Evolutionary conservation across 2,888 invertebrate genomes (phyloP).

Genomic region (Pharmacophagus antenor): DNA sequence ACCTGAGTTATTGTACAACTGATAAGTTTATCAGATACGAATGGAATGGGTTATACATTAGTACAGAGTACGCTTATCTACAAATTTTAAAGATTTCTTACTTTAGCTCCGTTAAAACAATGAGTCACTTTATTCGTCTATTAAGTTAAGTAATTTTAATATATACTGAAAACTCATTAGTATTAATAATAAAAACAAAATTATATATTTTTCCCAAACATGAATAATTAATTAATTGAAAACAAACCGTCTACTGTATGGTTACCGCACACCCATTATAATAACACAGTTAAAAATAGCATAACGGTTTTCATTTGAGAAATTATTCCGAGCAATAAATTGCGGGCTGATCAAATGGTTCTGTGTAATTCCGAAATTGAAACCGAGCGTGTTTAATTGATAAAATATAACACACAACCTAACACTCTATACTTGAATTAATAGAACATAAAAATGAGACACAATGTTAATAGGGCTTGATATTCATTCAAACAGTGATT

Average conservation of each 20-base stretch:
- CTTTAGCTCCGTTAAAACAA: too few species aligned
- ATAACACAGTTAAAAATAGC: slow-evolving; percentile 46
- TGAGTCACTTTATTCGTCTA: too few species aligned
- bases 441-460: slow-evolving; percentile 71
- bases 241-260: slow-evolving; percentile 39
- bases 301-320: slow-evolving; percentile 57
- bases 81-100: too few species aligned
- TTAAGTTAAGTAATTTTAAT: too few species aligned
- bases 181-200: too few species aligned
- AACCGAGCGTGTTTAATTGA: slow-evolving; percentile 70
- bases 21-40: too few species aligned
- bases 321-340: slow-evolving; percentile 57
- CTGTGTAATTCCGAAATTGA: slow-evolving; percentile 60
- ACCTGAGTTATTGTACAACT: too few species aligned
- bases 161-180: background rate
- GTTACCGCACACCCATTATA: slow-evolving; percentile 44
- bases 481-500: slow-evolving; percentile 36
- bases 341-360: slow-evolving; percentile 60
- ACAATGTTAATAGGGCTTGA: slow-evolving; percentile 67
- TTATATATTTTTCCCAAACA: too few species aligned
- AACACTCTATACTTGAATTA: slow-evolving; percentile 56
- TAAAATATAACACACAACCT: slow-evolving; percentile 68
- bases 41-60: too few species aligned
- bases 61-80: too few species aligned
- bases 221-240: slow-evolving; percentile 30